Evolutionary conservation across 2,888 invertebrate genomes (phyloP).

Genomic region (Neoscelio sp.): DNA sequence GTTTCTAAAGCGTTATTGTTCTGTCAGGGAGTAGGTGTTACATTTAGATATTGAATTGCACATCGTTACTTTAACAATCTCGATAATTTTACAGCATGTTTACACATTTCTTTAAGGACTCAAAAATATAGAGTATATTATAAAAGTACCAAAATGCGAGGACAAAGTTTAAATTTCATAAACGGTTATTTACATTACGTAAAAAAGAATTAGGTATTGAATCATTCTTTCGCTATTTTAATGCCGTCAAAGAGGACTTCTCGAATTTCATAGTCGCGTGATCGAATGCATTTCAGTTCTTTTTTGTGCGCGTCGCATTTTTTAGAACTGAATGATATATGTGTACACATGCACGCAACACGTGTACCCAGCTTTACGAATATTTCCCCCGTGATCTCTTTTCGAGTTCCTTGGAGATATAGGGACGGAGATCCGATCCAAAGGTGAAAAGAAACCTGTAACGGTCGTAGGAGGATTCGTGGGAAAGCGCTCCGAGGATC

Average conservation of each 20-base stretch:
- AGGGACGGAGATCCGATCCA: conserved; percentile 58
- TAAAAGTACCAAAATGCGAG: no score
- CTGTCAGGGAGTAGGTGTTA: no score
- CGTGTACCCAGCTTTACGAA: conserved; percentile 55
- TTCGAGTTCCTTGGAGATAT: conserved; percentile 49
- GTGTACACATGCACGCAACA: conserved; percentile 55
- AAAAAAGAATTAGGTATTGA: conserved; percentile 47
- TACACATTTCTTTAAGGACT: conserved; percentile 10
- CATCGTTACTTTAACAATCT: no score
- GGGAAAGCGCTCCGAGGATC: conserved; percentile 77
- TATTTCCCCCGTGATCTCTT: conserved; percentile 62
- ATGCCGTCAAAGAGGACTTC: conserved; percentile 57
- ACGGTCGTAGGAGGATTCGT: conserved; percentile 81
- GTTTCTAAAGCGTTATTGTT: no score
- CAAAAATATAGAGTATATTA: conserved; percentile 13
- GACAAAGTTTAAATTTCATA: conserved; percentile 18
- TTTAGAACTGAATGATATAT: conserved; percentile 43
- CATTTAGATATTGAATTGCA: no score
- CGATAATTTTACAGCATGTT: conserved; percentile 49
- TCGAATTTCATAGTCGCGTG: conserved; percentile 62
- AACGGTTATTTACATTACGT: conserved; percentile 46
- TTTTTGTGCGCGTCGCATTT: conserved; percentile 33
- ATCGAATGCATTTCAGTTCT: conserved; percentile 48
- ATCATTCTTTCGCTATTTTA: conserved; percentile 9
- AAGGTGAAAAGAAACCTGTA: conserved; percentile 78